Evolutionary conservation across 2,888 invertebrate genomes (phyloP).

Genomic region (Byasa hedistus): DNA sequence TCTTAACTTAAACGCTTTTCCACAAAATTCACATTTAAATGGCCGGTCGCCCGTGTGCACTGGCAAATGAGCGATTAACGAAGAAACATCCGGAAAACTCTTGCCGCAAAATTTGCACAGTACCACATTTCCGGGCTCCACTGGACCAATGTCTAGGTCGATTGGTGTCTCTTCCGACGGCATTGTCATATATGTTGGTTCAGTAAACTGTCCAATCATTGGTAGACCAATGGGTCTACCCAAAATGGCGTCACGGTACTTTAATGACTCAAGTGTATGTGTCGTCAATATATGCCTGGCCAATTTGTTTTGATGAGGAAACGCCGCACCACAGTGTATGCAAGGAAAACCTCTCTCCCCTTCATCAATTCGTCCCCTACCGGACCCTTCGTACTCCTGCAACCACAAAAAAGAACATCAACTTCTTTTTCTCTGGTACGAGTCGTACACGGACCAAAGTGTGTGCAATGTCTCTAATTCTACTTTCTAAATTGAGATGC

Average conservation of each 20-base stretch:
- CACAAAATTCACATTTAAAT: constrained; percentile 96
- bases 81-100: constrained; percentile 93
- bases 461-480: constrained; percentile 76
- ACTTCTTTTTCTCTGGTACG: constrained; percentile 87
- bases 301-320: constrained; percentile 94
- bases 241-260: constrained; percentile 87
- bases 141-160: constrained; percentile 77
- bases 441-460: constrained; percentile 65
- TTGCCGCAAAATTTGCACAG: constrained; percentile 96
- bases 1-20: constrained; percentile 94
- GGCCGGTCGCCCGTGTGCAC: constrained; percentile 94
- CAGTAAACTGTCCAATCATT: constrained; percentile 72
- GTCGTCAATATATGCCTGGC: constrained; percentile 93
- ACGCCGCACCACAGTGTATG: constrained; percentile 93
- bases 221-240: constrained; percentile 65
- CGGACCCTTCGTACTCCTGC: constrained; percentile 92
- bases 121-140: constrained; percentile 87
- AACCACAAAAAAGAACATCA: constrained; percentile 92
- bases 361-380: constrained; percentile 75
- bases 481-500: constrained; percentile 79
- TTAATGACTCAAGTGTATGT: constrained; percentile 92
- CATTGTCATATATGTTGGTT: constrained; percentile 70
- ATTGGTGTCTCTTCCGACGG: constrained; percentile 82
- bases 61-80: constrained; percentile 91
- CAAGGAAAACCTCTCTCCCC: constrained; percentile 85